phyloP scores from a whole-genome alignment of 2,113 vertebrate genomes.

The Deroptyus accipitrinus region DNA sequence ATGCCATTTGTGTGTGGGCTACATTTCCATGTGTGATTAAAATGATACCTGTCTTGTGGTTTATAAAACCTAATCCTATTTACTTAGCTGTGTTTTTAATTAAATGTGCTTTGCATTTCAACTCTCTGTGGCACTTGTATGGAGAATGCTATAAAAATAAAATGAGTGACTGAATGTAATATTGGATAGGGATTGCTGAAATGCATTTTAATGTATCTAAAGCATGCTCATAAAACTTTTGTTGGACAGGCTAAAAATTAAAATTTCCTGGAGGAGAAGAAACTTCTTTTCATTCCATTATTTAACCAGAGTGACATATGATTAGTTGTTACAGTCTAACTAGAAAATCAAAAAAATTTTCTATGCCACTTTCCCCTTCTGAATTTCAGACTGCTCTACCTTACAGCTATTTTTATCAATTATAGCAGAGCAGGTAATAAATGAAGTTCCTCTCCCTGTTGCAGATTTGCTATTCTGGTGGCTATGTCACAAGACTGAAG shows the following conservation, averaged over 20 bases:
- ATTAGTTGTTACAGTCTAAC: background rate
- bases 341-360: background rate
- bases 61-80: constrained; percentile 52
- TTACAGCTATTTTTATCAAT: background rate
- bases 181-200: background rate
- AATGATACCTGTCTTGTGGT: constrained; percentile 40
- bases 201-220: constrained; percentile 45
- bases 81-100: constrained; percentile 57
- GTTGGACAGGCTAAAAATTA: constrained; percentile 21
- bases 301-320: constrained; percentile 12
- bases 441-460: background rate
- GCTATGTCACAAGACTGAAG: constrained; percentile 18
- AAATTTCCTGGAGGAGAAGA: constrained; percentile 29
- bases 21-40: constrained; percentile 35
- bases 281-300: background rate
- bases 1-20: background rate
- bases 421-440: background rate
- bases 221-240: constrained; percentile 41
- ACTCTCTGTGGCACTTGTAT: constrained; percentile 15
- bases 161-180: constrained; percentile 37
- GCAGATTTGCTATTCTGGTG: constrained; percentile 13
- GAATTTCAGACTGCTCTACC: constrained; percentile 1
- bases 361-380: background rate
- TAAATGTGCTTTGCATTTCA: constrained; percentile 26
- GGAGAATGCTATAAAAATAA: constrained; percentile 33